Conservation (phyloP, 2,888 invertebrate genomes). For the Cepaea hortensis region DNA sequence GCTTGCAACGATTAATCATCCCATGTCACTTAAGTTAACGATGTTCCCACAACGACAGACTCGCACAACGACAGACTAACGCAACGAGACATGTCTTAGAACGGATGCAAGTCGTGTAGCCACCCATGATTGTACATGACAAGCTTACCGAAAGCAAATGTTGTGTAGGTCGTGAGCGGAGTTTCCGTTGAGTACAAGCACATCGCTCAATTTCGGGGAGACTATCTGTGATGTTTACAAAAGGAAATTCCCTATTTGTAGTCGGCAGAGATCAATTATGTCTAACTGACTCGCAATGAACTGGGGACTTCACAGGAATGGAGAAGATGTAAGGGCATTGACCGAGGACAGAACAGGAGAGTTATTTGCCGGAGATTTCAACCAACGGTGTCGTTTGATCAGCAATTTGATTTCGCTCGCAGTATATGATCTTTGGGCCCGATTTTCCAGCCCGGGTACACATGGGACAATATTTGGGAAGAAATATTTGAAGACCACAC, state of each 20-base stretch:
- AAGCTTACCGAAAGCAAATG: too few relatives aligned
- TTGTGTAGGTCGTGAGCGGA: too few relatives aligned
- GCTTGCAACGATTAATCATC: too few relatives aligned
- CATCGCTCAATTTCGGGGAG: not conserved
- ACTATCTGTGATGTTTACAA: not conserved
- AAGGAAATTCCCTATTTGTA: conserved; percentile 7
- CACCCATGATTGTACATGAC: too few relatives aligned
- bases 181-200: not conserved
- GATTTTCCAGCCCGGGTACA: too few relatives aligned
- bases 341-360: not conserved
- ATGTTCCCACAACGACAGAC: too few relatives aligned
- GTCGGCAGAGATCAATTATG: not conserved
- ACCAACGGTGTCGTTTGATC: not conserved
- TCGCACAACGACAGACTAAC: too few relatives aligned
- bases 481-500: not conserved
- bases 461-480: not conserved
- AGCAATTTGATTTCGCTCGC: not conserved
- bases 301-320: not conserved
- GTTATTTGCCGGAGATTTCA: not conserved
- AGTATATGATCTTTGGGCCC: too few relatives aligned
- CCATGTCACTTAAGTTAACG: too few relatives aligned
- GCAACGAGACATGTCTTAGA: too few relatives aligned
- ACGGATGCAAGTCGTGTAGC: too few relatives aligned
- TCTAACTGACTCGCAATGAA: not conserved
- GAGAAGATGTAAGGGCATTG: not conserved